These are phyloP conservation scores for Agonopterix alstromeriana DNA, from an alignment of 2,888 invertebrate species.

Conservation along the genomic window DNA sequence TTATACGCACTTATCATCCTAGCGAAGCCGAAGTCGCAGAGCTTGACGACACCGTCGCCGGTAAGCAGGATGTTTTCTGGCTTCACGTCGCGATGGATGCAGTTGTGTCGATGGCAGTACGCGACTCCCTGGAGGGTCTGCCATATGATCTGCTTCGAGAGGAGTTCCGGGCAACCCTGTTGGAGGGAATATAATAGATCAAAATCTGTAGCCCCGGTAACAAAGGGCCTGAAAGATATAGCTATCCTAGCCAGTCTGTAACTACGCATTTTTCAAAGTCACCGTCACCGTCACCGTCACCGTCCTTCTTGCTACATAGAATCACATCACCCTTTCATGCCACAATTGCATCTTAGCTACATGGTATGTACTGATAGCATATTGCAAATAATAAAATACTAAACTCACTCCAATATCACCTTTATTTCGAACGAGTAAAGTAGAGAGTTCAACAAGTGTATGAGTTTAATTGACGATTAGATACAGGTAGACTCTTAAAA, in stretches of 20 bases:
- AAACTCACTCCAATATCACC: too few species aligned
- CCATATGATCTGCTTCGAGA: constrained; percentile 95
- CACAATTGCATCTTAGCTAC: too few species aligned
- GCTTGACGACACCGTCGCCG: constrained; percentile 93
- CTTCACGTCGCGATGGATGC: constrained; percentile 98
- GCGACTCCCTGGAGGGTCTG: constrained; percentile 96
- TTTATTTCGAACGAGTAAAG: too few species aligned
- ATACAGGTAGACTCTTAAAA: background rate
- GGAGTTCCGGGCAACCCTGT: constrained; percentile 91
- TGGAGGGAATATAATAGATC: background rate
- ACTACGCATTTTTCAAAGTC: too few species aligned
- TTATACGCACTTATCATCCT: constrained; percentile 87
- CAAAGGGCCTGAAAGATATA: too few species aligned
- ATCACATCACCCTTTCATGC: too few species aligned
- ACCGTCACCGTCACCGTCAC: too few species aligned
- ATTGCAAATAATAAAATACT: too few species aligned
- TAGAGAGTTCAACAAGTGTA: background rate
- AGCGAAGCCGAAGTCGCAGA: constrained; percentile 99
- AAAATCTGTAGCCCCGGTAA: background rate
- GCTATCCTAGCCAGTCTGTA: too few species aligned
- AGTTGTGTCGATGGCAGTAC: constrained; percentile 97
- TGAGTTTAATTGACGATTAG: background rate
- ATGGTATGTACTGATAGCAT: too few species aligned
- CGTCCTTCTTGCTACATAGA: too few species aligned
- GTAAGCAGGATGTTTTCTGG: constrained; percentile 99